These are phyloP conservation scores for Cryptocephalus primarius DNA, from an alignment of 2,888 invertebrate genomes.

Conservation along the genomic window DNA sequence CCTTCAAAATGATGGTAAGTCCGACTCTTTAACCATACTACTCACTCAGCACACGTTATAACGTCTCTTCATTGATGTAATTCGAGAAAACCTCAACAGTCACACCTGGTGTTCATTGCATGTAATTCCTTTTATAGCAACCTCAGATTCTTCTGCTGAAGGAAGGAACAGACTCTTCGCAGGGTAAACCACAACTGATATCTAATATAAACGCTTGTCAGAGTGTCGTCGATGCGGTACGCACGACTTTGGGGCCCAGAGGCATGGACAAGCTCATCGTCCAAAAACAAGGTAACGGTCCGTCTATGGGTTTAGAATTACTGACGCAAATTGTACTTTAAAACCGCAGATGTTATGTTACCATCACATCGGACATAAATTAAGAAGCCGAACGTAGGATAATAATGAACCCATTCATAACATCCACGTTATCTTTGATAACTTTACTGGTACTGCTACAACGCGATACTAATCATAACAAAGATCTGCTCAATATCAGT, in stretches of 20 bases:
- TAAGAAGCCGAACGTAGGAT: too few species aligned
- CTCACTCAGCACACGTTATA: neutral
- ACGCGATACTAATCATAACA: too few species aligned
- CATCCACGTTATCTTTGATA: too few species aligned
- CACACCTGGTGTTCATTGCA: slow-evolving; percentile 7
- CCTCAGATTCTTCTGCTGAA: slow-evolving; percentile 94
- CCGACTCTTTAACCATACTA: neutral
- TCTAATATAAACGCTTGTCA: slow-evolving; percentile 98
- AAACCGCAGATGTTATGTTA: too few species aligned
- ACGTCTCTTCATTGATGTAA: neutral
- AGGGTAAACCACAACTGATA: slow-evolving; percentile 91
- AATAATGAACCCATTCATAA: too few species aligned
- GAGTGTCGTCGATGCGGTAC: slow-evolving; percentile 87
- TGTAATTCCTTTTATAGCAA: slow-evolving; percentile 52
- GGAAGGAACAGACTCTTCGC: slow-evolving; percentile 94
- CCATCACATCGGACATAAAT: too few species aligned
- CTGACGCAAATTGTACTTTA: too few species aligned
- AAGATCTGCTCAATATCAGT: too few species aligned
- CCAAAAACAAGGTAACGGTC: slow-evolving; percentile 53
- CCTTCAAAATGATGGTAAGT: slow-evolving; percentile 13
- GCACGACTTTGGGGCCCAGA: slow-evolving; percentile 95
- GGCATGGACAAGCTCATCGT: slow-evolving; percentile 99
- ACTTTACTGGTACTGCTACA: too few species aligned
- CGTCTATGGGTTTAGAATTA: too few species aligned
- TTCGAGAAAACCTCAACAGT: too few species aligned